Evolutionary conservation across 53 echinoderm and acorn worm genomes (phyloP).

Genomic region (Apostichopus leukothele): DNA sequence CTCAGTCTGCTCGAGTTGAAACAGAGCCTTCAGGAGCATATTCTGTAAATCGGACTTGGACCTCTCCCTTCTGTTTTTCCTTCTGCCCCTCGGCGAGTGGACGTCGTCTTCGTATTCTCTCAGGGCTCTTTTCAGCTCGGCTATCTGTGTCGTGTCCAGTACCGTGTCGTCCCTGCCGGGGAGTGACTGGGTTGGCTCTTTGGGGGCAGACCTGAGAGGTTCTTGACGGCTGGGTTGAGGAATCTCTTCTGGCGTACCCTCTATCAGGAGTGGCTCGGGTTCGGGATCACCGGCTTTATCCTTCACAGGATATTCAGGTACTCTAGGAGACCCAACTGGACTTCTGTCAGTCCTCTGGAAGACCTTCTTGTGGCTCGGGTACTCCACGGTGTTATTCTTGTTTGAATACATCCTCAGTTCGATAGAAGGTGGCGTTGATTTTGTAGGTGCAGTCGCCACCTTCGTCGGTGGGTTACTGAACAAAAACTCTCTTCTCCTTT

Average conservation of each 20-base stretch:
- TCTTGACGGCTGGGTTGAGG: not conserved
- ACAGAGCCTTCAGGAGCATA: slow-evolving; percentile 22
- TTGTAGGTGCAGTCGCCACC: not conserved
- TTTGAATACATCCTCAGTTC: slow-evolving; percentile 40
- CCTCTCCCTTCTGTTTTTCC: slow-evolving; percentile 63
- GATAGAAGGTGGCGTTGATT: slow-evolving; percentile 38
- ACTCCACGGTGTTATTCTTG: slow-evolving; percentile 23
- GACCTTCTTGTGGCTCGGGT: slow-evolving; percentile 41
- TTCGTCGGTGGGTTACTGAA: not conserved
- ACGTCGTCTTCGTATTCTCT: slow-evolving; percentile 45
- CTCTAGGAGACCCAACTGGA: not conserved
- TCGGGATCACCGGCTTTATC: slow-evolving; percentile 24
- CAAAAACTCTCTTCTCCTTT: not conserved
- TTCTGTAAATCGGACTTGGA: slow-evolving; percentile 68
- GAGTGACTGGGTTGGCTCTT: not conserved
- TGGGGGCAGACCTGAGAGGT: not conserved
- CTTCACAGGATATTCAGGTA: not conserved
- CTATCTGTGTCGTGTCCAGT: slow-evolving; percentile 26
- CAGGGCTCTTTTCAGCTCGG: slow-evolving; percentile 34
- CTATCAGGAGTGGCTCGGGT: slow-evolving; percentile 22
- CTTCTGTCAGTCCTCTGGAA: slow-evolving; percentile 37
- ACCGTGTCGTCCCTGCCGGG: slow-evolving; percentile 5
- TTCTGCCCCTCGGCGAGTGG: slow-evolving; percentile 40
- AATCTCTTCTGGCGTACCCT: not conserved
- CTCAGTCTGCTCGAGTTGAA: slow-evolving; percentile 27